Evolutionary conservation across 2,797 vertebrate species (phyloP), one percentile per base, ranked within the genome.

Genomic region (Coracias cyanogaster): DNA sequence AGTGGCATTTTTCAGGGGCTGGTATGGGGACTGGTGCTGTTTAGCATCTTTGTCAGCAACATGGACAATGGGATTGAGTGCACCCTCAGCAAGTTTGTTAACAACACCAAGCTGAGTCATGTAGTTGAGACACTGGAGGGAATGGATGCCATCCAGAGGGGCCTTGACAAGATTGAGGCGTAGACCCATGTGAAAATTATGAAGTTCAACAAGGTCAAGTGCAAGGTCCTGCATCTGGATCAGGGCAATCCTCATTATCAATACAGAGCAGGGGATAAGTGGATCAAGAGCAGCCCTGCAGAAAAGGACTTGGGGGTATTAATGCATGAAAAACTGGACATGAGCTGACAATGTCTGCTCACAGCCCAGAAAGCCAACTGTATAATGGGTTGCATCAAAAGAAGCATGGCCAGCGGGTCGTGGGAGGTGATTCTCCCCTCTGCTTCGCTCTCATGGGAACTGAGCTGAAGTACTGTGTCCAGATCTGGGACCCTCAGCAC

Each of bases 261-360:
- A 9, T 41, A 35, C 15, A 51, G 12, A 7, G 29, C 52, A 43
- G 4, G 31, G 5, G 29, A 54, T 54, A 10, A 54, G 29, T 54
- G 29, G 29, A 17, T 52, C 37, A n/a, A 45, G 17, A 31, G 17
- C 26, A 45, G 16, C 3, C n/a, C 13, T 62, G 26, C 1, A 1
- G 13, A 71, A 28, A 69, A 58, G 31, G 37, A 45, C 16, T 35
- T 82, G 46, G 31, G 5, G 25, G 4, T 45, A 45, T 25, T 19
- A 25, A 15, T 20, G 21, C 37, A 16, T 29, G 15, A 33, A 52
- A 70, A 41, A 10, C 3, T 49, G 7, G 8, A 55, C 28, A 10
- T 25, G 9, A 31, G 3, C 20, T 4, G 1, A 15, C 37, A 62
- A 45, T 25, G 12, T 12, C 17, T 1, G 2, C 41, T 67, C 1